phyloP scores from a whole-genome alignment of 1,140 invertebrate genomes.

The Drosophila kanapiae region DNA sequence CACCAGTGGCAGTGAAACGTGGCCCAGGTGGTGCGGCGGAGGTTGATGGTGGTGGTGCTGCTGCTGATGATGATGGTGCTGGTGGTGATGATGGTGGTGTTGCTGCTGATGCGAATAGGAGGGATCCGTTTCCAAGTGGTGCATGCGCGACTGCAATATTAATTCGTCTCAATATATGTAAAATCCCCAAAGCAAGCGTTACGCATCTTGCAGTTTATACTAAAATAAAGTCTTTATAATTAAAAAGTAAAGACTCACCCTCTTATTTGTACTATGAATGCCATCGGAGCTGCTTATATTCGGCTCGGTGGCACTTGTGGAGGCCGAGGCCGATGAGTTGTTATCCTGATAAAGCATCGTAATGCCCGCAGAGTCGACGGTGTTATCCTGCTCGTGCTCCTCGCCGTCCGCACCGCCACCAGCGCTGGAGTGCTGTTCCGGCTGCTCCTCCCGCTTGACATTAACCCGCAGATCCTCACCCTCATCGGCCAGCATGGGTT shows the following conservation, averaged over 20 bases:
- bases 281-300: slow-evolving; percentile 83
- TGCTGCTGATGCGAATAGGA: slow-evolving; percentile 80
- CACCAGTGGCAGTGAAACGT: slow-evolving; percentile 56
- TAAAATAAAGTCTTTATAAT: no score
- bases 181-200: no score
- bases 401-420: slow-evolving; percentile 54
- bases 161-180: no score
- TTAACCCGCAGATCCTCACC: slow-evolving; percentile 79
- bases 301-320: slow-evolving; percentile 75
- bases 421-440: not conserved
- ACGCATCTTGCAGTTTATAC: no score
- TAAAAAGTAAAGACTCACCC: slow-evolving; percentile 76
- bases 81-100: slow-evolving; percentile 66
- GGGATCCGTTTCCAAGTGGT: slow-evolving; percentile 85
- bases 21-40: slow-evolving; percentile 45
- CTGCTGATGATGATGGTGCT: slow-evolving; percentile 31
- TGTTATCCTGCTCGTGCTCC: slow-evolving; percentile 89
- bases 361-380: slow-evolving; percentile 87
- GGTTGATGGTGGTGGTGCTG: slow-evolving; percentile 57
- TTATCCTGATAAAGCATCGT: slow-evolving; percentile 72
- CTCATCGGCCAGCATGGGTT: slow-evolving; percentile 86
- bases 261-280: slow-evolving; percentile 85
- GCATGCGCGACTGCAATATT: slow-evolving; percentile 68
- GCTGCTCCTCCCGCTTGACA: slow-evolving; percentile 67
- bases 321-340: slow-evolving; percentile 72